phyloP scores from a whole-genome alignment of 2,797 vertebrate genomes.

The Xenentodon cancila region DNA sequence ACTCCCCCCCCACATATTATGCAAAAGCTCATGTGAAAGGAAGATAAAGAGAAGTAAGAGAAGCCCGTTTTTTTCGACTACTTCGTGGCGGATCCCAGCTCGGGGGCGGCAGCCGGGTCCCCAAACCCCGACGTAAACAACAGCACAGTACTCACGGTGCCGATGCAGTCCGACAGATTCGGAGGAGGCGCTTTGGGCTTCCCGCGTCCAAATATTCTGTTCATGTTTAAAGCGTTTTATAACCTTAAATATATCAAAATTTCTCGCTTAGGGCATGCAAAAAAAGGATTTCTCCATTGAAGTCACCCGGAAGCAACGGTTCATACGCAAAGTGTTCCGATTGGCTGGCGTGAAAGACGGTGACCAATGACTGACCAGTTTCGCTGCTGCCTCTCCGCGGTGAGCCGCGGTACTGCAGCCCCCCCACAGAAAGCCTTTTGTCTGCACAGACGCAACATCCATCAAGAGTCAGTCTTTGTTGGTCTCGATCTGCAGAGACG shows the following conservation, averaged over 20 bases:
- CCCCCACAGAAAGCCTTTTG: slow-evolving; percentile 46
- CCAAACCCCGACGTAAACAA: slow-evolving; percentile 41
- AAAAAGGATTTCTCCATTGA: slow-evolving; percentile 34
- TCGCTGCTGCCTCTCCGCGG: slow-evolving; percentile 31
- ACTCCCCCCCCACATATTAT: too few relatives aligned
- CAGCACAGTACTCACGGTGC: slow-evolving; percentile 85
- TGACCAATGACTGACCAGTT: slow-evolving; percentile 53
- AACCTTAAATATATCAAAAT: background rate
- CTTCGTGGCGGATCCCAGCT: too few relatives aligned
- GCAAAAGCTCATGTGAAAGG: too few relatives aligned
- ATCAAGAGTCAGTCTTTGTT: slow-evolving; percentile 55
- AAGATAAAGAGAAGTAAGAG: too few relatives aligned
- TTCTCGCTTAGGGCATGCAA: slow-evolving; percentile 22
- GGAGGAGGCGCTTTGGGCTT: slow-evolving; percentile 91
- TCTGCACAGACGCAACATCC: slow-evolving; percentile 23
- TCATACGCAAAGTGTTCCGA: slow-evolving; percentile 17
- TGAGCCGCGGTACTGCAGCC: slow-evolving; percentile 8
- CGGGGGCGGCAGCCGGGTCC: too few relatives aligned
- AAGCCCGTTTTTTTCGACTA: too few relatives aligned
- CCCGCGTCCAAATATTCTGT: slow-evolving; percentile 93
- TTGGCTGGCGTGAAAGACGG: slow-evolving; percentile 52
- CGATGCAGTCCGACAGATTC: slow-evolving; percentile 95
- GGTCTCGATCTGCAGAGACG: background rate
- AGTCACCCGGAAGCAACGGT: slow-evolving; percentile 73
- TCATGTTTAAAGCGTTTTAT: slow-evolving; percentile 79